These are phyloP conservation scores for Pelmatolapia mariae DNA, from an alignment of 2,113 vertebrate genomes.

Conservation along the genomic window DNA sequence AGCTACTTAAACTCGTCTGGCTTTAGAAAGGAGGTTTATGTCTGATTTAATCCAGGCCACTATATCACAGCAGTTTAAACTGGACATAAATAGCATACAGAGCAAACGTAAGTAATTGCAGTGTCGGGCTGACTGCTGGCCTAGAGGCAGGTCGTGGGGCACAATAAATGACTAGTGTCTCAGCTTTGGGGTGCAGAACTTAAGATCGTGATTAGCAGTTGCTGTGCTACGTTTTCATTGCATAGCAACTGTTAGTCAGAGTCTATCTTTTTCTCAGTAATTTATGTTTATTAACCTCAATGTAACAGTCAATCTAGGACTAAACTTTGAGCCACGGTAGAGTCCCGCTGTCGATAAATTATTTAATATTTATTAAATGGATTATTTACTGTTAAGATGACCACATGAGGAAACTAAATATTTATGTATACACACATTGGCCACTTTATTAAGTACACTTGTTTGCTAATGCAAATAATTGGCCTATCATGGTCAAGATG, in stretches of 20 bases:
- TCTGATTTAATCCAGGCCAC: neutral
- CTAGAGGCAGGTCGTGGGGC: neutral
- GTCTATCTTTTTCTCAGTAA: neutral
- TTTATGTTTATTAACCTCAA: neutral
- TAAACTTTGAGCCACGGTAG: neutral
- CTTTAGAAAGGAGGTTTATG: neutral
- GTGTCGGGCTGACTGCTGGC: neutral
- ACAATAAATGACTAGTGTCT: constrained; percentile 17
- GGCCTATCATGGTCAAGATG: neutral
- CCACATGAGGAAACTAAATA: neutral
- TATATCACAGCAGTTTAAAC: constrained; percentile 18
- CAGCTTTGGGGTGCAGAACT: neutral
- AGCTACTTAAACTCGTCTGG: neutral
- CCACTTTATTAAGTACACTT: neutral
- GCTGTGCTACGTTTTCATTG: constrained; percentile 22
- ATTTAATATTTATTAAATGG: neutral
- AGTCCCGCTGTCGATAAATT: neutral
- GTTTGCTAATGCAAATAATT: neutral
- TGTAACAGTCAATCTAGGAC: too few relatives aligned
- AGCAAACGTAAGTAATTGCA: constrained; percentile 3
- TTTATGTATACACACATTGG: neutral
- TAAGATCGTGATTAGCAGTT: constrained; percentile 46
- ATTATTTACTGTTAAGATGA: neutral
- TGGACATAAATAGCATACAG: neutral
- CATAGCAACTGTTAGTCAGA: neutral